These are phyloP conservation scores for Trogon melanurus DNA, from an alignment of 2,113 vertebrate species.

Conservation along the genomic window DNA sequence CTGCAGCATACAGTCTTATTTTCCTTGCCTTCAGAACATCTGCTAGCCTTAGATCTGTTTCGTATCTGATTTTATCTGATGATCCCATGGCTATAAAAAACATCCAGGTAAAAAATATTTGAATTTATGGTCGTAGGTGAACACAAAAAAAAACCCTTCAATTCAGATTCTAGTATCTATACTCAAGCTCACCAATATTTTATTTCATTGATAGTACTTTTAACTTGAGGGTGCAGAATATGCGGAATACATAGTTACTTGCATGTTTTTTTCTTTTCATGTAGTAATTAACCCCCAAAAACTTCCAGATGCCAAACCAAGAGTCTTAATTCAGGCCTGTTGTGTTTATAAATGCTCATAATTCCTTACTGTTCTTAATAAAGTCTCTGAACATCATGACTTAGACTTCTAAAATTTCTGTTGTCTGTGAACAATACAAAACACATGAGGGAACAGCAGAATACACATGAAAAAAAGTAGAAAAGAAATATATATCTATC, in stretches of 20 bases:
- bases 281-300: conserved; percentile 6
- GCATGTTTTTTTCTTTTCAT: background rate
- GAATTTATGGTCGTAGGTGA: rapidly evolving
- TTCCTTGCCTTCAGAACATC: background rate
- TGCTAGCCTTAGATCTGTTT: background rate
- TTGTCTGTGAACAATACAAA: conserved; percentile 20
- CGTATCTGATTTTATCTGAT: background rate
- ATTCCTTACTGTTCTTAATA: conserved; percentile 35
- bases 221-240: background rate
- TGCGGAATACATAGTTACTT: background rate
- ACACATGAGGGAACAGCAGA: conserved; percentile 40
- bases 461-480: background rate
- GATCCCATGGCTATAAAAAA: background rate
- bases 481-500: background rate
- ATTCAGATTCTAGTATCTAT: background rate
- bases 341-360: conserved; percentile 44
- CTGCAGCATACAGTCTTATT: background rate
- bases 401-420: conserved; percentile 43
- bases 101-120: background rate
- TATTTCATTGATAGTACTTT: background rate
- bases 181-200: background rate
- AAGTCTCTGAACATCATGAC: conserved; percentile 25
- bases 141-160: background rate
- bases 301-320: conserved; percentile 29
- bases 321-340: conserved; percentile 25